These are phyloP conservation scores for Chrysopilus asiliformis DNA, from an alignment of 2,888 invertebrate genomes.

Conservation along the genomic window DNA sequence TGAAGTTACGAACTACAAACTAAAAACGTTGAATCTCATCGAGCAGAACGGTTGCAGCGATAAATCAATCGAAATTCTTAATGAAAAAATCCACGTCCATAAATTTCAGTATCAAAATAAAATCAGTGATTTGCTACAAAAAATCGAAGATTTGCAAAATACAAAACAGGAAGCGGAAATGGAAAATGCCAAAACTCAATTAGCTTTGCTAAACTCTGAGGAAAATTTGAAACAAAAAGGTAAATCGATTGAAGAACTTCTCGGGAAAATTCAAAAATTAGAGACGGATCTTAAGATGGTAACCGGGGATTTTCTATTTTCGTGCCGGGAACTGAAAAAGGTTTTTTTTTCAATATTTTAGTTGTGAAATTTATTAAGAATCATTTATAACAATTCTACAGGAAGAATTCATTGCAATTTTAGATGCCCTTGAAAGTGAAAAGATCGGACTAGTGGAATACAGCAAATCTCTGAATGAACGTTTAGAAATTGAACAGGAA, in stretches of 20 bases:
- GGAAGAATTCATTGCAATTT: constrained; percentile 30
- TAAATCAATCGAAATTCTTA: constrained; percentile 46
- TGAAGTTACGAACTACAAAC: constrained; percentile 44
- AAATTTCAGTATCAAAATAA: constrained; percentile 25
- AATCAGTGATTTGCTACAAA: constrained; percentile 22
- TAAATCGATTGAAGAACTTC: constrained; percentile 18
- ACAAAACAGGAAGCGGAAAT: constrained; percentile 19
- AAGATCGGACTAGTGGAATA: constrained; percentile 25
- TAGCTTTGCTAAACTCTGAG: constrained; percentile 24
- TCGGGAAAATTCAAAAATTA: constrained; percentile 21
- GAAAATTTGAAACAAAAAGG: constrained; percentile 20
- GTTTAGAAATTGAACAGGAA: constrained; percentile 22
- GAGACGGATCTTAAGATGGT: constrained; percentile 28
- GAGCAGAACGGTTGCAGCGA: constrained; percentile 52
- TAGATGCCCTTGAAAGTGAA: constrained; percentile 29
- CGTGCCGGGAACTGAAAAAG: constrained; percentile 32
- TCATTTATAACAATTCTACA: constrained; percentile 12
- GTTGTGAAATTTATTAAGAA: not conserved
- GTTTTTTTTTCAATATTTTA: constrained; percentile 14
- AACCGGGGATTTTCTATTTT: constrained; percentile 32
- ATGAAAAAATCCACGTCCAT: constrained; percentile 29
- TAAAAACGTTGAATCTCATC: constrained; percentile 44
- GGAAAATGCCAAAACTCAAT: constrained; percentile 21
- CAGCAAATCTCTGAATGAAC: constrained; percentile 22
- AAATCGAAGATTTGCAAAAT: constrained; percentile 19